phyloP scores from a whole-genome alignment of 2,113 vertebrate species.

The Pungitius pungitius region DNA sequence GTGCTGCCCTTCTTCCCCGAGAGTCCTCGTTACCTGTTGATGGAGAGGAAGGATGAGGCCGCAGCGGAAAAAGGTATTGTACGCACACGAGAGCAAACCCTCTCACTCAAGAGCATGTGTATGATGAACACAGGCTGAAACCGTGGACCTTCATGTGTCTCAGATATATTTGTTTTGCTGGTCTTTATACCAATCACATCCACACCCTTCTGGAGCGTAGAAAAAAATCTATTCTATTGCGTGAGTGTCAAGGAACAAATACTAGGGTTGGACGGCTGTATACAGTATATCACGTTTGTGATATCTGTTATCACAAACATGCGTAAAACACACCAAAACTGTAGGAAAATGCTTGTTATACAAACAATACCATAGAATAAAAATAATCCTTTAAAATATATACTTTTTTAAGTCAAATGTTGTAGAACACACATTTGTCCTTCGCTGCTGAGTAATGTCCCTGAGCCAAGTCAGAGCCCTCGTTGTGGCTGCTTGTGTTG shows the following conservation, averaged over 20 bases:
- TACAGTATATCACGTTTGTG: not conserved
- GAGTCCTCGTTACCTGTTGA: conserved; percentile 91
- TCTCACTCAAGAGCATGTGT: conserved; percentile 1
- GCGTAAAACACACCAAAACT: not conserved
- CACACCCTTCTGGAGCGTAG: not conserved
- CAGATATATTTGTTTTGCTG: not conserved
- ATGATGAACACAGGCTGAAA: not conserved
- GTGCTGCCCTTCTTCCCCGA: conserved; percentile 92
- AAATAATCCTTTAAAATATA: not conserved
- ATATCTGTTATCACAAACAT: no score
- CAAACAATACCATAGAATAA: not conserved
- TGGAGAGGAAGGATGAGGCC: conserved; percentile 85
- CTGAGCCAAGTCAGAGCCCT: not conserved
- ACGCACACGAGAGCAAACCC: not conserved
- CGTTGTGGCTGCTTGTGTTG: not conserved
- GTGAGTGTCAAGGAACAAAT: not conserved
- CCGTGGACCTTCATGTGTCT: not conserved
- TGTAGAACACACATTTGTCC: not conserved
- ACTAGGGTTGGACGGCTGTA: not conserved
- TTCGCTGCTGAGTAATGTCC: not conserved
- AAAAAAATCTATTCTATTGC: not conserved
- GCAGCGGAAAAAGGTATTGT: conserved; percentile 88
- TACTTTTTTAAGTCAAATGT: not conserved
- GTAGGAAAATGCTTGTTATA: not conserved
- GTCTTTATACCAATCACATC: not conserved